These are phyloP conservation scores for Caenorhabditis angaria DNA, from an alignment of 2,888 invertebrate genomes.

Conservation along the genomic window DNA sequence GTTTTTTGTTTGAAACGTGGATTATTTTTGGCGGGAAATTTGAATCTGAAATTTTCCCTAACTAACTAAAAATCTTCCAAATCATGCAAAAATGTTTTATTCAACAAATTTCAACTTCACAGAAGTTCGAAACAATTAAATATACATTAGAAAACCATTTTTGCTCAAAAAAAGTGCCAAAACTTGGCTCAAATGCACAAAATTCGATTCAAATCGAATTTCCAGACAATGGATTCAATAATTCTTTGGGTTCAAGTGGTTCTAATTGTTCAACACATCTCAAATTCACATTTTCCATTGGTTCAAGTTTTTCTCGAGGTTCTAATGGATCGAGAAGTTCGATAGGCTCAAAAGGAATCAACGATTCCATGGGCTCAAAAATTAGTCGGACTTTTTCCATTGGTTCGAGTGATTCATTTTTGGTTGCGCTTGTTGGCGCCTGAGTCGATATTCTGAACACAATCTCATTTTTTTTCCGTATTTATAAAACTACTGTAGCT, in stretches of 20 bases:
- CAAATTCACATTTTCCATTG: background rate
- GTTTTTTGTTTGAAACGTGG: too few species aligned
- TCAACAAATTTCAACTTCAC: too few species aligned
- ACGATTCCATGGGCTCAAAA: background rate
- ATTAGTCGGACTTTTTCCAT: background rate
- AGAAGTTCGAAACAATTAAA: too few species aligned
- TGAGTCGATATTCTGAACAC: background rate
- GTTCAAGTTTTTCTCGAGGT: background rate
- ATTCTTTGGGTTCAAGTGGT: background rate
- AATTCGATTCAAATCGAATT: background rate
- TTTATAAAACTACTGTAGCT: constrained; percentile 14
- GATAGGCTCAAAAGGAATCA: background rate
- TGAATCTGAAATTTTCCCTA: too few species aligned
- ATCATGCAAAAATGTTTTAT: too few species aligned
- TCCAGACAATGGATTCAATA: background rate
- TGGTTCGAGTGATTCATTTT: background rate
- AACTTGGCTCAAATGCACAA: too few species aligned
- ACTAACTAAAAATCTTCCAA: too few species aligned
- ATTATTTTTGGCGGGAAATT: too few species aligned
- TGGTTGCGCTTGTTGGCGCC: background rate
- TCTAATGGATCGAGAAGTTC: background rate
- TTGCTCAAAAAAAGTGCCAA: too few species aligned
- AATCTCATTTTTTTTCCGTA: background rate
- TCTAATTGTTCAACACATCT: background rate
- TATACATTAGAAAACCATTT: too few species aligned